These are phyloP conservation scores for Copsychus sechellarum DNA, from an alignment of 2,113 vertebrate species.

Conservation along the genomic window DNA sequence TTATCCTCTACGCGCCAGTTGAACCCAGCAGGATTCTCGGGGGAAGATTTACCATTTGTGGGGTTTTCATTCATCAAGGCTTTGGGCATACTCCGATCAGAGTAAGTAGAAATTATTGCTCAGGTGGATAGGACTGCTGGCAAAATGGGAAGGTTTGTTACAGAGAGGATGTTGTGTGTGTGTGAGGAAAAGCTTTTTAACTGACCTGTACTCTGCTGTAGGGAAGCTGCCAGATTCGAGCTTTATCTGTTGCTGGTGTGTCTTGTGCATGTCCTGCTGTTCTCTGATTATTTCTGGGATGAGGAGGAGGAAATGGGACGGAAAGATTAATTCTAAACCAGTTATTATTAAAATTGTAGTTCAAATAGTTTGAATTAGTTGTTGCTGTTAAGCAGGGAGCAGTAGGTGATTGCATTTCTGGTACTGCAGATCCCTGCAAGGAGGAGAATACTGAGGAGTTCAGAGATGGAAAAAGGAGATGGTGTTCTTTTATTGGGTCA, in stretches of 20 bases:
- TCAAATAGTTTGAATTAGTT: conserved; percentile 68
- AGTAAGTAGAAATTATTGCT: conserved; percentile 84
- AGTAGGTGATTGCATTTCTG: conserved; percentile 17
- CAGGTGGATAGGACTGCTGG: conserved; percentile 15
- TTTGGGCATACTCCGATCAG: conserved; percentile 78
- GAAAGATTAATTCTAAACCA: neutral
- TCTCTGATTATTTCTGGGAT: neutral
- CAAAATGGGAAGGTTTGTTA: conserved; percentile 22
- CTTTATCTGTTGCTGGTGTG: conserved; percentile 66
- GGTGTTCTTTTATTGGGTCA: conserved; percentile 28
- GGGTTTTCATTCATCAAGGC: conserved; percentile 87
- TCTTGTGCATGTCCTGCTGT: neutral
- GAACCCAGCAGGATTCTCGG: conserved; percentile 82
- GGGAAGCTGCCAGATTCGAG: conserved; percentile 45
- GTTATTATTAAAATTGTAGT: conserved; percentile 14
- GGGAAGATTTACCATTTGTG: conserved; percentile 86
- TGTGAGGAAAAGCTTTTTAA: conserved; percentile 16
- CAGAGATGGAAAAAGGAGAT: neutral
- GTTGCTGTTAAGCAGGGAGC: conserved; percentile 31
- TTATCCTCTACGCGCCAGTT: conserved; percentile 87
- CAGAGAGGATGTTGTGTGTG: neutral
- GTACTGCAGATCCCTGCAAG: conserved; percentile 19
- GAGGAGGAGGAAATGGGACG: neutral
- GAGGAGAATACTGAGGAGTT: conserved; percentile 40
- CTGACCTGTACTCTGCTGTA: conserved; percentile 43